Percentiles rank a stretch among this genome's conserved stretches.
Conservation (phyloP, 2,113 vertebrate genomes). For the Malurus alboscapulatus region DNA sequence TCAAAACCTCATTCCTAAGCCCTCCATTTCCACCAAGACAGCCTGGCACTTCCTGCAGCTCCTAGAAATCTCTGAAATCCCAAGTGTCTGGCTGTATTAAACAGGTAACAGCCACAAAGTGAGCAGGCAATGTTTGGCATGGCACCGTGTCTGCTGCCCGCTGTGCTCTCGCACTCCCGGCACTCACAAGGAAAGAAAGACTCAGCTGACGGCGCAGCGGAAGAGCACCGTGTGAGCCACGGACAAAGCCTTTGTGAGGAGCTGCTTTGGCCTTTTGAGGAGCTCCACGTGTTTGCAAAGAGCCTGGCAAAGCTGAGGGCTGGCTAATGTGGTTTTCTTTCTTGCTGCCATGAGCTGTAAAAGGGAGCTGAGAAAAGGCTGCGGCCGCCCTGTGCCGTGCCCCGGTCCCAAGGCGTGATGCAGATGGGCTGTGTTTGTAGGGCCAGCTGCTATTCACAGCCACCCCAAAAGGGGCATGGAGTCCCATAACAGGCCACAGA, state of each 20-base stretch:
- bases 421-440: not conserved
- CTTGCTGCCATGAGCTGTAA: not conserved
- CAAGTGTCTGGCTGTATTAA: not conserved
- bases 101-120: not conserved
- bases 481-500: not conserved
- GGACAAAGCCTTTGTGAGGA: constrained; percentile 1
- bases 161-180: accelerated
- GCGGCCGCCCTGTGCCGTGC: accelerated
- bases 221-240: accelerated
- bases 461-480: not conserved
- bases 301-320: not conserved
- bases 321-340: not conserved
- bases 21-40: accelerated
- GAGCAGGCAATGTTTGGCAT: not conserved
- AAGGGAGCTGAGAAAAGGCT: not conserved
- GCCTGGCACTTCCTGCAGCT: not conserved
- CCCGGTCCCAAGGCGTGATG: accelerated
- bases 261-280: not conserved
- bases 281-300: not conserved
- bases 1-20: not conserved
- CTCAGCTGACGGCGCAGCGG: not conserved
- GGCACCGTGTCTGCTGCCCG: accelerated
- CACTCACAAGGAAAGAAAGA: not conserved
- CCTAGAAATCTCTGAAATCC: not conserved
- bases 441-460: not conserved